Percentiles rank a stretch among this genome's conserved stretches.
phyloP scores from a whole-genome alignment of 2,888 invertebrate species.

The Catocala nupta region DNA sequence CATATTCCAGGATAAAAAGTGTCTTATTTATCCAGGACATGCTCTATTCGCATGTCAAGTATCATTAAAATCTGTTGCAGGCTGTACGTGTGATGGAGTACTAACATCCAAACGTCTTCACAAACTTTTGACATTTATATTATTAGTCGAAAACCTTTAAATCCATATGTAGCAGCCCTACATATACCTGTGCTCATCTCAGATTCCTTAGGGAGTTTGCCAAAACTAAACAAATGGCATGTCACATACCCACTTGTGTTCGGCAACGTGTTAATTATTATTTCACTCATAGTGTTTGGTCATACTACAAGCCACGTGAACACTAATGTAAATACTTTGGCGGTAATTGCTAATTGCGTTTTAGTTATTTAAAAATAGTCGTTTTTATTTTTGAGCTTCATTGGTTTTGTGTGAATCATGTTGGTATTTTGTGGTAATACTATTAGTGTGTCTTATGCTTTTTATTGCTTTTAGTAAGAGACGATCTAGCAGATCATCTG shows the following conservation, averaged over 20 bases:
- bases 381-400: not conserved
- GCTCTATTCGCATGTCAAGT: too few relatives aligned
- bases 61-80: too few relatives aligned
- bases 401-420: not conserved
- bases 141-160: too few relatives aligned
- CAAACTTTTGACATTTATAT: too few relatives aligned
- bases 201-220: conserved; percentile 26
- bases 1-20: too few relatives aligned
- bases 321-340: conserved; percentile 20
- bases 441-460: not conserved
- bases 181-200: conserved; percentile 12
- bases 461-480: not conserved
- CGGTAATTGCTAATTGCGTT: conserved; percentile 20
- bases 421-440: not conserved
- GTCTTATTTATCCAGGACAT: too few relatives aligned
- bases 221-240: conserved; percentile 35
- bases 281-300: conserved; percentile 15
- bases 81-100: too few relatives aligned
- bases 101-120: too few relatives aligned
- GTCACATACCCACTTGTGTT: conserved; percentile 15
- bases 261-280: conserved; percentile 21
- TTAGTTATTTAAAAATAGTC: not conserved
- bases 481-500: too few relatives aligned
- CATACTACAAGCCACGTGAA: conserved; percentile 15
- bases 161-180: conserved; percentile 13